Evolutionary conservation across 1,140 invertebrate species (phyloP).

Genomic region (Ceratina australensis): DNA sequence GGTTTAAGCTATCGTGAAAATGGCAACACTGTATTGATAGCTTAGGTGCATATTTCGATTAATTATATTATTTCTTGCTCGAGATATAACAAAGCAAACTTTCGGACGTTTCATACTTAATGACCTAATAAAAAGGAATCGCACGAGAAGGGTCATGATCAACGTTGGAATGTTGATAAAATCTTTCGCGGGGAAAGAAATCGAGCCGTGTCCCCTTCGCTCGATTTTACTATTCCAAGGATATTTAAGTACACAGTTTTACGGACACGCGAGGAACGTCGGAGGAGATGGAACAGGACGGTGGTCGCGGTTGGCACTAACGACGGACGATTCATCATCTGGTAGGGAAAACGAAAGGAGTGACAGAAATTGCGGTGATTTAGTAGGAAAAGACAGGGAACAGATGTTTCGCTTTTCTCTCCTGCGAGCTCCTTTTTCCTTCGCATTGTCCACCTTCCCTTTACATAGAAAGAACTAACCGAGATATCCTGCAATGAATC

Average conservation of each 20-base stretch:
- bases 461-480: background rate
- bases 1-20: no score
- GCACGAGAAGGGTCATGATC: no score
- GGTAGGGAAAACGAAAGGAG: constrained; percentile 57
- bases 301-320: constrained; percentile 54
- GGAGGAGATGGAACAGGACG: background rate
- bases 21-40: no score
- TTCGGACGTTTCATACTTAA: no score
- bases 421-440: background rate
- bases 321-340: constrained; percentile 64
- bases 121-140: no score
- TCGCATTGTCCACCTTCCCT: background rate
- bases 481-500: no score
- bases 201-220: constrained; percentile 27
- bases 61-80: no score
- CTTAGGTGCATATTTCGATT: no score
- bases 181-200: constrained; percentile 12
- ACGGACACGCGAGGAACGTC: background rate
- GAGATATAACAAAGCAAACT: no score
- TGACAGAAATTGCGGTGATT: constrained; percentile 66
- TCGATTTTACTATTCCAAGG: constrained; percentile 24
- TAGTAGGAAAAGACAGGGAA: constrained; percentile 57
- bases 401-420: constrained; percentile 46
- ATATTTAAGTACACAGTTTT: constrained; percentile 19
- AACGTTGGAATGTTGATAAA: no score